Evolutionary conservation across 2,888 invertebrate species (phyloP), one percentile per base, ranked within the genome.

Genomic region (Acholoe squamosa): DNA sequence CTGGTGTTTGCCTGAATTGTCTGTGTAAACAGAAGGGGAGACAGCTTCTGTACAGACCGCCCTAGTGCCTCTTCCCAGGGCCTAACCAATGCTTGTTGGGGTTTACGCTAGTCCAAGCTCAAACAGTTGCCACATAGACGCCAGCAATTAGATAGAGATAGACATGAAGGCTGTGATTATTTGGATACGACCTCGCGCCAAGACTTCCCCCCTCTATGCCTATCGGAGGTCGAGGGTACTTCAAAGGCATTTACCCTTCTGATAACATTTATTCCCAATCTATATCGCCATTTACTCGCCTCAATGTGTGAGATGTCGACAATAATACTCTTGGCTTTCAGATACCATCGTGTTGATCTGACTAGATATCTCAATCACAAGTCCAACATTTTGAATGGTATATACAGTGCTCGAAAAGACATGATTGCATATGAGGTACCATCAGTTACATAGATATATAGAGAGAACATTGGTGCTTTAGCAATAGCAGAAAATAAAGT

Each of bases 1-100:
- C 80, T 80, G 43, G 34, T 80, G 80, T 80, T 80, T 86, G 86
- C 25, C 86, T 86, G 54, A 86, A 22, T 54, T 52, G 54, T 52
- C 86, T 86, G 86, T 10, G 86, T 86, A 86, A 86, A 86, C 86
- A 86, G 86, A 86, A 86, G 54, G 25, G 56, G 86, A 86, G 52
- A 52, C 86, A 52, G 28, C 86, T 86, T 86, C 86, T 86, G 52
- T 54, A 22, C 54, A 52, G 16, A 10, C 52, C n/a, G 12, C 31
- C 43, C 16, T 28, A 19, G 0, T 31, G 16, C 14, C 25, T 31
- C 52, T 52, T 43, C 56, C 54, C 56, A 86, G 86, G 54, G 56
- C 0, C 28, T 54, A 54, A 86, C 31, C 19, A 56, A 31, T 28
- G 56, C 12, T 86, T 86, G 86, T 86, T 86, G 86, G 31, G 28